Base-by-base conservation (phyloP, 2,888 invertebrate species). In the Stenchaetothrips biformis region DNA sequence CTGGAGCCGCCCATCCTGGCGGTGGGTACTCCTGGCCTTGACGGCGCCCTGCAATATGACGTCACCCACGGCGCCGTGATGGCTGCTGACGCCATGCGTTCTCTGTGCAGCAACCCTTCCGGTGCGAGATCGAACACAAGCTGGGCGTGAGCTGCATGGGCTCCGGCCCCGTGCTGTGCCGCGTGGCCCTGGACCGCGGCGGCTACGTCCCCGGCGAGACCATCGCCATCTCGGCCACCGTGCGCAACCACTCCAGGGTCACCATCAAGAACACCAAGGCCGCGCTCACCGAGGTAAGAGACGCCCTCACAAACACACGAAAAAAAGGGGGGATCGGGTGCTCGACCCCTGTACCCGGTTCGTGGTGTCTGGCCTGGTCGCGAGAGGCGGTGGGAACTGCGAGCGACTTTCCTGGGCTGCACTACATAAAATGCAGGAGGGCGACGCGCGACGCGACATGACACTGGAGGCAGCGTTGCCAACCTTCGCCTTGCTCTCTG, bases 131-230 rank as follows among this genome's bases (percentile, higher is more conserved):
- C 83, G 96, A 96, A 86, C 97, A 96, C 88, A 93, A 93, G 84
- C 90, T 97, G 84, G 96, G 96, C 81, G 92, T 95, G 84, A 93
- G 93, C 77, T 97, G 97, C 86, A 92, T 96, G 83, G 94, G 95
- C 83, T 93, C 95, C 78, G 98, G 98, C 79, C 91, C 93, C 11
- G 95, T 98, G 78, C 89, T 93, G 80, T 97, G 96, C 86, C 91
- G 93, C 85, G 95, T 97, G 82, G 90, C 94, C 82, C 89, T 98
- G 83, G 96, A 96, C 88, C 92, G 96, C 85, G 95, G 96, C 81
- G 98, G 97, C 37, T 98, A 96, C 88, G 96, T 98, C 82, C 96
- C 97, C 18, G 98, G 97, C 4, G 97, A 98, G 88, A 95, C 94
- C 85, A 94, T 98, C 86, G 91, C 92, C 84, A 92, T 98, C 83